These are phyloP conservation scores for Apoda limacodes DNA, from an alignment of 2,888 invertebrate species.

Conservation along the genomic window DNA sequence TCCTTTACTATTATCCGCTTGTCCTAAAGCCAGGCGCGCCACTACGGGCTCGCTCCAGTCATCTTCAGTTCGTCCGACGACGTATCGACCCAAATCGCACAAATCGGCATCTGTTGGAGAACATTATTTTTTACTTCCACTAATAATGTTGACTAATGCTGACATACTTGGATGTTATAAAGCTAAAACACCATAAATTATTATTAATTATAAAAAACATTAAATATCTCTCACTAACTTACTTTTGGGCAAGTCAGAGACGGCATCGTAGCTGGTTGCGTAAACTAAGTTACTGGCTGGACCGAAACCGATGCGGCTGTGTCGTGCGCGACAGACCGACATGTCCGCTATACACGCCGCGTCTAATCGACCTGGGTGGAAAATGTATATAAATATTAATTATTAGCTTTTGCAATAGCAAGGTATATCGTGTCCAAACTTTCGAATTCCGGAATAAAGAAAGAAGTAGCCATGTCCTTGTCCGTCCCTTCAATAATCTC, in stretches of 20 bases:
- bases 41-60: slow-evolving; percentile 53
- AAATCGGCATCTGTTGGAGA: slow-evolving; percentile 32
- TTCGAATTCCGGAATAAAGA: no score
- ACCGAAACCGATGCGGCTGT: slow-evolving; percentile 82
- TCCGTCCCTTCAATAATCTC: no score
- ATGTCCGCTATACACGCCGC: slow-evolving; percentile 65
- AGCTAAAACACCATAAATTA: slow-evolving; percentile 3
- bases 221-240: no score
- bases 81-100: slow-evolving; percentile 34
- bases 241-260: slow-evolving; percentile 43
- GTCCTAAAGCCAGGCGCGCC: slow-evolving; percentile 34
- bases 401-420: slow-evolving; percentile 1
- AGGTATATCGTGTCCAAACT: no score
- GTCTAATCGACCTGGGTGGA: slow-evolving; percentile 34
- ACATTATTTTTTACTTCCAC: background rate
- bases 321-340: slow-evolving; percentile 71
- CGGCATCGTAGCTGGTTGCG: slow-evolving; percentile 45
- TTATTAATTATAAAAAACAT: no score
- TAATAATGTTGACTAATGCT: background rate
- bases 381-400: background rate
- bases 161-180: background rate
- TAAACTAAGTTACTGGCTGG: slow-evolving; percentile 71
- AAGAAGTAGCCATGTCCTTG: no score
- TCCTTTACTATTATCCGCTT: no score
- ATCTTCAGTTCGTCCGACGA: slow-evolving; percentile 34